phyloP scores from a whole-genome alignment of 2,888 invertebrate genomes.

The Xestia sexstrigata region DNA sequence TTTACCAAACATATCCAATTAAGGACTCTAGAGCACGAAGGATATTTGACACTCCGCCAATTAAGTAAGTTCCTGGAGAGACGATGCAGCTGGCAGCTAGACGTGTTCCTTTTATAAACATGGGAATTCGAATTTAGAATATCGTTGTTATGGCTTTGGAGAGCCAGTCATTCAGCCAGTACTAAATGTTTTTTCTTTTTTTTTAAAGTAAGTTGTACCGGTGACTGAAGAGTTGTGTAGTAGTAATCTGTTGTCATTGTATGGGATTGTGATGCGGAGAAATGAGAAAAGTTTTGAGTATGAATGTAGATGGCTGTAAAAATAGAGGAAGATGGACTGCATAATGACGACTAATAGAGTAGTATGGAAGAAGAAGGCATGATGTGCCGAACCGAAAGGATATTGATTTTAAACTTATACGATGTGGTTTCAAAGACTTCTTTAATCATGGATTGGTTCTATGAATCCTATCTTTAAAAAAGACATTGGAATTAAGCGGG shows the following conservation, averaged over 20 bases:
- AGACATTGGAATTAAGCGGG: background rate
- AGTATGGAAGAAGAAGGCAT: background rate
- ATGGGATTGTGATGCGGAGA: background rate
- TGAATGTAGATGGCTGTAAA: background rate
- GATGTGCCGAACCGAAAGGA: background rate
- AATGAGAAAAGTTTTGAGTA: background rate
- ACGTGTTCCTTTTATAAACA: conserved; percentile 54
- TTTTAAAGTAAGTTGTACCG: background rate
- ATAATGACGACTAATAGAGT: background rate
- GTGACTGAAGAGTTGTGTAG: background rate
- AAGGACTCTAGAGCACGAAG: background rate
- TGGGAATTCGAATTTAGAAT: conserved; percentile 37
- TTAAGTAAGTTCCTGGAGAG: conserved; percentile 43
- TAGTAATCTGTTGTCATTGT: background rate
- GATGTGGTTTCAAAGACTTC: background rate
- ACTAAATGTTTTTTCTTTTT: background rate
- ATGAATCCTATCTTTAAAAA: background rate
- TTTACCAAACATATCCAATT: conserved; percentile 12
- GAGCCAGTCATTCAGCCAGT: conserved; percentile 16
- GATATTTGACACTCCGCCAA: conserved; percentile 50
- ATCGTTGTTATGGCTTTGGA: conserved; percentile 10
- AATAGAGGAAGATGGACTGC: background rate
- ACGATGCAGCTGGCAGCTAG: conserved; percentile 42
- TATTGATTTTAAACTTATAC: background rate
- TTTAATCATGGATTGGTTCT: background rate